Percentiles rank a stretch among this genome's conserved stretches.
phyloP scores from a whole-genome alignment of 2,113 vertebrate genomes.

The Thamnophis sirtalis region DNA sequence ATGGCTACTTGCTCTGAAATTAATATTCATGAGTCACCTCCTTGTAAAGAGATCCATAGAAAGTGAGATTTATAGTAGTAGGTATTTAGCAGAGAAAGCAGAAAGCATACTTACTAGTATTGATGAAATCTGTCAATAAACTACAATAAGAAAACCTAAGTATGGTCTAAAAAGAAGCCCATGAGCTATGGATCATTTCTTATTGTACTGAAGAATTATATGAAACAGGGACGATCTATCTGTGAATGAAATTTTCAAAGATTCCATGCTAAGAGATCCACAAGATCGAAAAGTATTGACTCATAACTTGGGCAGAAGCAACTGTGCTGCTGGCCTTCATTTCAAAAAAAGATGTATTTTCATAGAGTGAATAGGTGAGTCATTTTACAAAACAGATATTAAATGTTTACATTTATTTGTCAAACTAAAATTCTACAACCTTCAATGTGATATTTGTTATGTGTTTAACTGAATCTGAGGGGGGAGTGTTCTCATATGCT shows the following conservation, averaged over 20 bases:
- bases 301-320: conserved; percentile 24
- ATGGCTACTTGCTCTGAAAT: conserved; percentile 35
- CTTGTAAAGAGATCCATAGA: conserved; percentile 34
- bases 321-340: conserved; percentile 12
- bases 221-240: conserved; percentile 13
- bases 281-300: conserved; percentile 21
- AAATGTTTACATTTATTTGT: not conserved
- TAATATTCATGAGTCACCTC: conserved; percentile 58
- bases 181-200: conserved; percentile 7
- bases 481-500: not conserved
- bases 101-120: not conserved
- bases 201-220: conserved; percentile 15
- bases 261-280: conserved; percentile 12
- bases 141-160: not conserved
- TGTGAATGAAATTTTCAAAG: conserved; percentile 19
- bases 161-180: not conserved
- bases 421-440: not conserved
- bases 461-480: not conserved
- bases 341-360: conserved; percentile 35
- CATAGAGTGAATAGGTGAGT: conserved; percentile 49
- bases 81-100: conserved; percentile 23
- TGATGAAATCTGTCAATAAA: conserved; percentile 27
- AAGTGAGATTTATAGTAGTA: conserved; percentile 1
- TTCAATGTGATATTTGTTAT: not conserved
- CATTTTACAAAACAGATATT: conserved; percentile 22